These are phyloP conservation scores for Mercenaria mercenaria DNA, from an alignment of 1,140 invertebrate genomes.

Conservation along the genomic window DNA sequence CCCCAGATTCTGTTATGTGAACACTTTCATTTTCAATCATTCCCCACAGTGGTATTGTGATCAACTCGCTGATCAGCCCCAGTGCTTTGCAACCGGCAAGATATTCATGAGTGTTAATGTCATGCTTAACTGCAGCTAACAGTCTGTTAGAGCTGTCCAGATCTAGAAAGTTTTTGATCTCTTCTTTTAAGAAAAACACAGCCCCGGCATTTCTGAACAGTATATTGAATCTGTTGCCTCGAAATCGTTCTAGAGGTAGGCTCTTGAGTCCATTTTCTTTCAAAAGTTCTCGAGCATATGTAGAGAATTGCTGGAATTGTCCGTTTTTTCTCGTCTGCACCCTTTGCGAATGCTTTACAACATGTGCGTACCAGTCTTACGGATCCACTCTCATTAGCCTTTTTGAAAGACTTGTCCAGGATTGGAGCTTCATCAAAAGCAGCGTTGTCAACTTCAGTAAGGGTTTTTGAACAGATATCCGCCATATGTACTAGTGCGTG, in stretches of 20 bases:
- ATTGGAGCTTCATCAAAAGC: slow-evolving; percentile 52
- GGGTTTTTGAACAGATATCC: slow-evolving; percentile 1
- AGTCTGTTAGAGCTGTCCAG: slow-evolving; percentile 35
- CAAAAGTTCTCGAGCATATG: neutral
- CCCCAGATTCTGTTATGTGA: slow-evolving; percentile 1
- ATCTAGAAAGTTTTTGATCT: slow-evolving; percentile 15
- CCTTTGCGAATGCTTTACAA: slow-evolving; percentile 54
- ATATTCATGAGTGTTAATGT: neutral
- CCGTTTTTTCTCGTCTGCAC: slow-evolving; percentile 56
- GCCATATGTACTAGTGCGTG: too few species aligned
- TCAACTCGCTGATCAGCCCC: slow-evolving; percentile 19
- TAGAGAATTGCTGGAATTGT: neutral
- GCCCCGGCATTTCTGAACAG: slow-evolving; percentile 31
- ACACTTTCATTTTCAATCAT: slow-evolving; percentile 28
- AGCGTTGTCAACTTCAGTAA: slow-evolving; percentile 29
- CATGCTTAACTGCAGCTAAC: slow-evolving; percentile 15
- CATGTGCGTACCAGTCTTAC: slow-evolving; percentile 39
- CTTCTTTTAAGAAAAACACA: slow-evolving; percentile 28
- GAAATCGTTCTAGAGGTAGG: slow-evolving; percentile 54
- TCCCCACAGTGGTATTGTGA: slow-evolving; percentile 26
- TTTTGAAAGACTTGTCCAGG: slow-evolving; percentile 41
- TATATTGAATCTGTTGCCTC: slow-evolving; percentile 57
- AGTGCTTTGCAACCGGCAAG: slow-evolving; percentile 9
- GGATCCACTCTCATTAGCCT: neutral
- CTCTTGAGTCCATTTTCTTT: slow-evolving; percentile 32